A percentile compares a stretch with the other conserved stretches of the same genome.
phyloP scores from a whole-genome alignment of 2,113 vertebrate species.

The Terrapene triunguis region DNA sequence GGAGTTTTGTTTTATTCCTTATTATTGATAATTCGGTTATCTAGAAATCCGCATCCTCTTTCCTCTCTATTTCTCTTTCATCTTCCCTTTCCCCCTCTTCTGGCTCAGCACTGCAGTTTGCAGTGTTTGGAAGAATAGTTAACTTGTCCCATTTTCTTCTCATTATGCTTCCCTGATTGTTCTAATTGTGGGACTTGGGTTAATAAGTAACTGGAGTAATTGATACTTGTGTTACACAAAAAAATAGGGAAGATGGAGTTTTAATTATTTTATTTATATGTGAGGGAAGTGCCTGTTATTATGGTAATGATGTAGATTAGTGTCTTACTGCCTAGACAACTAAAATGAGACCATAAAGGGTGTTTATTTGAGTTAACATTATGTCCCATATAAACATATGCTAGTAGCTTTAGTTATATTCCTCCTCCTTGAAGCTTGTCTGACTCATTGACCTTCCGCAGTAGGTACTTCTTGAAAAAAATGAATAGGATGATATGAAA shows the following conservation, averaged over 20 bases:
- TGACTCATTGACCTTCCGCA: not conserved
- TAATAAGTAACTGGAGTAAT: not conserved
- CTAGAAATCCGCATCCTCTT: not conserved
- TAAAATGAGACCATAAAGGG: not conserved
- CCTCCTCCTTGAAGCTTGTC: not conserved
- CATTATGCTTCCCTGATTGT: not conserved
- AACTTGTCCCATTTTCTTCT: constrained; percentile 24
- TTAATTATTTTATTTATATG: not conserved
- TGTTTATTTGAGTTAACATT: not conserved
- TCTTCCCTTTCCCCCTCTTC: not conserved
- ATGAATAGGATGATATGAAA: not conserved
- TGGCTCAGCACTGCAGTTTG: not conserved
- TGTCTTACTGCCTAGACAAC: not conserved
- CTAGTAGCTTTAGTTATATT: not conserved
- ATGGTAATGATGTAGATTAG: not conserved
- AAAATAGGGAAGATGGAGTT: not conserved
- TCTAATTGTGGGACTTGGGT: not conserved
- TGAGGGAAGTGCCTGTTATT: not conserved
- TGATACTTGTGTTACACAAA: not conserved
- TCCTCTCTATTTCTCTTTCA: not conserved
- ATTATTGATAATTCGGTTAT: not conserved
- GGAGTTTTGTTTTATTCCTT: not conserved
- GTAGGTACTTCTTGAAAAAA: not conserved
- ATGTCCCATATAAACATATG: not conserved
- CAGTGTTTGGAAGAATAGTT: not conserved